Base-by-base conservation (phyloP, 2,888 invertebrate species). In the Muschampia plurimacula region DNA sequence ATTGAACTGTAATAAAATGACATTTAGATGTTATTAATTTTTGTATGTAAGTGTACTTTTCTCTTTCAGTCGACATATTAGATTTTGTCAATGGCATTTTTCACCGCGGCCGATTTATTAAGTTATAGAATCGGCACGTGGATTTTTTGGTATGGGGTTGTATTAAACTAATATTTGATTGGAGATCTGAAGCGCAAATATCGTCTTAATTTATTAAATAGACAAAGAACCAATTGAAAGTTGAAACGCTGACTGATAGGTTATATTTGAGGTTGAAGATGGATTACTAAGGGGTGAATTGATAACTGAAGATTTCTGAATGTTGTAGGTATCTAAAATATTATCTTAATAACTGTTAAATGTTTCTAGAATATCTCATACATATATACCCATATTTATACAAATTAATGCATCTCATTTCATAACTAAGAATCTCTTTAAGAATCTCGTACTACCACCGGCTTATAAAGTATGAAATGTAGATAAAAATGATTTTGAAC, bases 1-100 rank as follows among this genome's bases (percentile, higher is more conserved):
- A 93, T 90, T 91, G 89, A 88, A 89, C 84, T 87, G 85, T 91
- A 92, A 90, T 91, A 89, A 92, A 93, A 92, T 91, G 90, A 89
- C 91, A 89, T 87, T 83, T 87, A 89, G 87, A 81, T 89, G 89
- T 89, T 89, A 85, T 85, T 83, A 79, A 80, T 85, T 89, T 84
- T 81, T 81, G 77, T 79, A 80, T 76, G 68, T 79, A 77, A 77
- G 75, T 76, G 64, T 77, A 74, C 74, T 80, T 81, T 77, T 73
- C 72, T 74, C 67, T 74, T 75, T 22, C 10, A 2, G 65, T 69
- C 73, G 73, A 76, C 76, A 77, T 77, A 74, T 78, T 80, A 62
- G 59, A 22, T 67, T 74, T 74, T 69, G 67, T 57, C 69, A 62
- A 66, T 73, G 70, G 55, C 64, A 57, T 41, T 36, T 67, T 10